Evolutionary conservation across 1,140 invertebrate species (phyloP).

Genomic region (Cyclargus thomasi): DNA sequence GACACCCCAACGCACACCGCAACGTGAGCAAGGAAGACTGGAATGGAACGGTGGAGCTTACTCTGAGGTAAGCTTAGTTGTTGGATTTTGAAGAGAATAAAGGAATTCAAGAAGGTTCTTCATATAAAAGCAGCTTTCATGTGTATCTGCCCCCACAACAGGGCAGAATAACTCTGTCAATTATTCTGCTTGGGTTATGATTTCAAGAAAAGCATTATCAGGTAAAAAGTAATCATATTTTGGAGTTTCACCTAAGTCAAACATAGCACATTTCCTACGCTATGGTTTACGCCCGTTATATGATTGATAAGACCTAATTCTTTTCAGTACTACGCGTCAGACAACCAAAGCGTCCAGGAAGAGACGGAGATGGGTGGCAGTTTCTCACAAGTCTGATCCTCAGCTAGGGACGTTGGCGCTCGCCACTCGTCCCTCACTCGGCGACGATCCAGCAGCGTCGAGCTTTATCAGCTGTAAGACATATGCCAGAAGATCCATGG

Average conservation of each 20-base stretch:
- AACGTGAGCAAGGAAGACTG: slow-evolving; percentile 50
- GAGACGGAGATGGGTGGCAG: slow-evolving; percentile 85
- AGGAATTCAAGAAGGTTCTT: too few species aligned
- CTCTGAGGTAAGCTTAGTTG: slow-evolving; percentile 45
- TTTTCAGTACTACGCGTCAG: slow-evolving; percentile 85
- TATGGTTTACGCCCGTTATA: too few species aligned
- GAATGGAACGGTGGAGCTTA: slow-evolving; percentile 69
- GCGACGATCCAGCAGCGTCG: slow-evolving; percentile 49
- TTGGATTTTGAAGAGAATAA: neutral
- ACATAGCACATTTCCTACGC: too few species aligned
- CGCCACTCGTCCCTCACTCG: slow-evolving; percentile 56
- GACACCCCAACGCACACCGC: slow-evolving; percentile 79
- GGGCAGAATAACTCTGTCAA: too few species aligned
- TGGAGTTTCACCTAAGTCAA: too few species aligned
- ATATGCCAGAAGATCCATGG: too few species aligned
- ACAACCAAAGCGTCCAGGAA: slow-evolving; percentile 81
- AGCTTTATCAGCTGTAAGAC: slow-evolving; percentile 66
- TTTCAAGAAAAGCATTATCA: too few species aligned
- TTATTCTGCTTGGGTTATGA: too few species aligned
- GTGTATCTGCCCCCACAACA: too few species aligned
- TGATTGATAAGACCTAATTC: neutral
- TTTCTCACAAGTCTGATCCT: slow-evolving; percentile 84
- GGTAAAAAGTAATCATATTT: too few species aligned
- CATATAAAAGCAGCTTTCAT: too few species aligned
- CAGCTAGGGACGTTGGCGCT: slow-evolving; percentile 50